Base-by-base conservation (phyloP, 2,113 vertebrate species). In the Zingel zingel region DNA sequence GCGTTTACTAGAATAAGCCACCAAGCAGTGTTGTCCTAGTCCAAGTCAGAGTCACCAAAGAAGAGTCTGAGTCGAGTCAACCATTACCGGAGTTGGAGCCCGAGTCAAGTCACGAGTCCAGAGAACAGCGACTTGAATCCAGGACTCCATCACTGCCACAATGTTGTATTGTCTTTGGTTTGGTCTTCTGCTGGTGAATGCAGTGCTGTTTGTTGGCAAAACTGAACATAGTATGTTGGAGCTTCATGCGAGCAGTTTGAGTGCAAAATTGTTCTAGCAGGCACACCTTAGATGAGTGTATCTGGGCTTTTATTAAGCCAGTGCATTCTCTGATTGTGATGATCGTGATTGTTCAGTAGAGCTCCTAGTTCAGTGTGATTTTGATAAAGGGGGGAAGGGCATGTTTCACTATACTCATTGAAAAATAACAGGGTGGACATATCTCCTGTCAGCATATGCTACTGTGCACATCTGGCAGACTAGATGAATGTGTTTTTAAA, bases 401-500 rank as follows among this genome's bases (percentile, higher is more conserved):
- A 8, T 67, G 13, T 63, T 63, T 2, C 27, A 64, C 61, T 13
- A 13, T 39, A 27, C 12, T 18, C 1, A 62, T 50, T 36, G 1
- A 67, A 48, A 48, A 23, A 73, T 21, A 27, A 45, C 11, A 6
- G 12, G 21, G 16, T 47, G 23, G 64, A 14, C 39, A 23, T 23
- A 47, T 39, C 70, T 88, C 62, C 43, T 69, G 43, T 43, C 45
- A 27, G 27, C 21, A 27, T 62, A 56, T 73, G 14, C 45, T 43
- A 21, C 48, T 61, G 33, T 65, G 16, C 27, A 65, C 58, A 75
- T 74, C 48, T 68, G 48, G n/a, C 30, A 25, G 50, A 53, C 59
- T n/a, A 18, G 23, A 51, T 74, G 9, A 67, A 36, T 57, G 6
- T 57, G 15, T 62, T 8, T 69, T 74, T 80, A 65, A 73, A 74